phyloP scores from a whole-genome alignment of 35 echinoderm and acorn worm genomes.

The Diadema setosum region DNA sequence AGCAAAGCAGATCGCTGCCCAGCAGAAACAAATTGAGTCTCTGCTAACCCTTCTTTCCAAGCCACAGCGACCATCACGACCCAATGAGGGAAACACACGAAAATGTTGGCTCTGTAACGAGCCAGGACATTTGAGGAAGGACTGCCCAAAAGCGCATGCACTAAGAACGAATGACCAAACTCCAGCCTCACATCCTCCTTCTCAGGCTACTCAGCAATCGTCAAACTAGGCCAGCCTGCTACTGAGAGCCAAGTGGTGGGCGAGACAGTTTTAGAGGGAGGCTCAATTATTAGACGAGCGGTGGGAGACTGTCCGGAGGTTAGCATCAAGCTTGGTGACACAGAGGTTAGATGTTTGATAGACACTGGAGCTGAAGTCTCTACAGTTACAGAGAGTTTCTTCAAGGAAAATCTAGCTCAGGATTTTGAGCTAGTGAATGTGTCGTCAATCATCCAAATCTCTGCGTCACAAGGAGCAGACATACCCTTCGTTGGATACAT shows the following conservation, averaged over 20 bases:
- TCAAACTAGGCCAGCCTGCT: slow-evolving; percentile 49
- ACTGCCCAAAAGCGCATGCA: too few relatives aligned
- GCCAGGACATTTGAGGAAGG: not conserved
- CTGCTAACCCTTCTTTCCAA: not conserved
- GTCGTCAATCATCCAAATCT: not conserved
- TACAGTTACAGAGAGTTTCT: slow-evolving; percentile 61
- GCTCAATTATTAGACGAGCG: slow-evolving; percentile 10
- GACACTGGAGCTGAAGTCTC: slow-evolving; percentile 72
- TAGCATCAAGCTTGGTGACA: not conserved
- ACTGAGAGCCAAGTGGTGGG: slow-evolving; percentile 46
- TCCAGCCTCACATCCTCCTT: too few relatives aligned
- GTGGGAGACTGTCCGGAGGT: slow-evolving; percentile 54
- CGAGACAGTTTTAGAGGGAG: not conserved
- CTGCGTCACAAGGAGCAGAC: slow-evolving; percentile 50
- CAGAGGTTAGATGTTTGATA: slow-evolving; percentile 38
- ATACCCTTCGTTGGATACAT: slow-evolving; percentile 67
- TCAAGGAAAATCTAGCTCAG: slow-evolving; percentile 55
- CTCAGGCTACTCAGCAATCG: not conserved
- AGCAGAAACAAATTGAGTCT: not conserved
- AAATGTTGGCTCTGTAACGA: not conserved
- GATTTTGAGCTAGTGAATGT: not conserved
- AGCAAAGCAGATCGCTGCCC: not conserved
- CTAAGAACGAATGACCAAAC: too few relatives aligned
- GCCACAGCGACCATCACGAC: not conserved
- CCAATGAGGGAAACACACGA: not conserved